Evolutionary conservation across 2,113 vertebrate species (phyloP).

Genomic region (Leucosticte australis): DNA sequence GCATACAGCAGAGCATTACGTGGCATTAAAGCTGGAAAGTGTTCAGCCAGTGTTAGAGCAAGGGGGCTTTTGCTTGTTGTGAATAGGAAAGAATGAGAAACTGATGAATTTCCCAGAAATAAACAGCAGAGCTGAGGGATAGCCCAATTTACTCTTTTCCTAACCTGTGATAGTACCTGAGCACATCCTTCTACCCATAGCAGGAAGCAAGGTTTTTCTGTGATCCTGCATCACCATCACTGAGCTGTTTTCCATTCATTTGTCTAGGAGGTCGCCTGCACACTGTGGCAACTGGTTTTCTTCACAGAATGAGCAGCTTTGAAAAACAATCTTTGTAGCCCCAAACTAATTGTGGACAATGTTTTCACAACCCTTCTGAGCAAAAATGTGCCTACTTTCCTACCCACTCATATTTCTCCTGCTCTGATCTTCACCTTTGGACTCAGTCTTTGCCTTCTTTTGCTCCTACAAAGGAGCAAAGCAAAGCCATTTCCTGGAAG

Average conservation of each 20-base stretch:
- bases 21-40: neutral
- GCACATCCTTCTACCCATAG: neutral
- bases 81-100: neutral
- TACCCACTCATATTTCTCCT: slow-evolving; percentile 8
- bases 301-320: neutral
- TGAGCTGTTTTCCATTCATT: neutral
- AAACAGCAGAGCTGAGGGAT: neutral
- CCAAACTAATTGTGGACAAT: neutral
- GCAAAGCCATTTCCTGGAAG: slow-evolving; percentile 39
- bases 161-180: neutral
- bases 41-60: neutral
- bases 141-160: neutral
- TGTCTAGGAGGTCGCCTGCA: accelerated
- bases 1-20: accelerated
- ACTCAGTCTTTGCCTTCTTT: neutral
- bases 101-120: neutral
- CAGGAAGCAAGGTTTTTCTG: neutral
- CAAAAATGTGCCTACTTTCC: neutral
- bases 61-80: neutral
- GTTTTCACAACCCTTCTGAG: neutral
- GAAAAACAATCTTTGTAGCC: neutral
- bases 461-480: neutral
- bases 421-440: slow-evolving; percentile 15
- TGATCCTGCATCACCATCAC: neutral
- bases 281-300: neutral